Evolutionary conservation across 2,888 invertebrate genomes (phyloP).

Genomic region (Dasypolia templi): DNA sequence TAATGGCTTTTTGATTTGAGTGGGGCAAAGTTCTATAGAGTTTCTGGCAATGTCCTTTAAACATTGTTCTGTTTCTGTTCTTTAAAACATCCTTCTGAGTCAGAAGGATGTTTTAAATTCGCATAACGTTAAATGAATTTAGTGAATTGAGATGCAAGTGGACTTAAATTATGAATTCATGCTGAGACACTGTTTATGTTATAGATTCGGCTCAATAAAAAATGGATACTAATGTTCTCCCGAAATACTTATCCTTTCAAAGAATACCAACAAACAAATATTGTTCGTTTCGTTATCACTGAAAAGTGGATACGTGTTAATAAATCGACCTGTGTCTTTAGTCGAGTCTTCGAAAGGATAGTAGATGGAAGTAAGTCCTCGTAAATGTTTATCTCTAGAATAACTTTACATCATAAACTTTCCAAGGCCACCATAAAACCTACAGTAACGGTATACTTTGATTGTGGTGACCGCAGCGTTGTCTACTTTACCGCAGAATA

Average conservation of each 20-base stretch:
- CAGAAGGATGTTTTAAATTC: neutral
- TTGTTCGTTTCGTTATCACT: neutral
- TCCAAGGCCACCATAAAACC: constrained; percentile 18
- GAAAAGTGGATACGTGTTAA: neutral
- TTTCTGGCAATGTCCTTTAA: no score
- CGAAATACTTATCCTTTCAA: neutral
- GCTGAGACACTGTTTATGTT: no score
- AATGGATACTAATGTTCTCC: neutral
- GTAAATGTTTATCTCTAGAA: neutral
- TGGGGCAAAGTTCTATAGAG: no score
- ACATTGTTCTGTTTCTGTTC: neutral
- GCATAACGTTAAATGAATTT: neutral
- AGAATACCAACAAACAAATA: neutral
- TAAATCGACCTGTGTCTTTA: neutral
- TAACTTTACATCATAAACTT: constrained; percentile 9
- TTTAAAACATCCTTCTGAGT: no score
- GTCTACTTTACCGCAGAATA: constrained; percentile 15
- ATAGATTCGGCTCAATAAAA: neutral
- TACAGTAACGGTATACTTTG: constrained; percentile 5
- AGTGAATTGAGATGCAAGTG: neutral
- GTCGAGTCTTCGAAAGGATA: neutral
- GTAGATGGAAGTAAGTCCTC: neutral
- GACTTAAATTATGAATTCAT: neutral
- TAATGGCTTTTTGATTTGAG: no score
- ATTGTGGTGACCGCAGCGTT: constrained; percentile 9